phyloP scores from a whole-genome alignment of 2,113 vertebrate genomes.

The Zosterops hypoxanthus region DNA sequence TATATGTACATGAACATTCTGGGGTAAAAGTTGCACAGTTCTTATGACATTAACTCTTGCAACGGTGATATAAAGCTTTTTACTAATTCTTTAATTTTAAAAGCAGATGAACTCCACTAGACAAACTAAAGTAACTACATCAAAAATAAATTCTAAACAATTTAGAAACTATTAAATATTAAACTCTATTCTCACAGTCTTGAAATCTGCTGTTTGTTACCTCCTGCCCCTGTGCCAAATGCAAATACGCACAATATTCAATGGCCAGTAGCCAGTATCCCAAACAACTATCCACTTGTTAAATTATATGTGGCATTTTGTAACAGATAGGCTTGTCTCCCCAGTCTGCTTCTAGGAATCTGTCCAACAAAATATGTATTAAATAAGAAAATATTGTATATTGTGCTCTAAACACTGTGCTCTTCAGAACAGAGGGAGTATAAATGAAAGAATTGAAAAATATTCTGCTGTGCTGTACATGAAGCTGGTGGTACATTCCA shows the following conservation, averaged over 20 bases:
- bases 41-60: background rate
- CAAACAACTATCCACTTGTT: constrained; percentile 37
- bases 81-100: background rate
- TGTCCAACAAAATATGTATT: constrained; percentile 19
- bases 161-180: background rate
- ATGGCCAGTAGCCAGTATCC: background rate
- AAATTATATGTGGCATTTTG: constrained; percentile 30
- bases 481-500: background rate
- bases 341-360: background rate
- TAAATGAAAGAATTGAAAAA: background rate
- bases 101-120: background rate
- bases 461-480: background rate
- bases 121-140: background rate
- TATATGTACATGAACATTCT: background rate
- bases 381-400: constrained; percentile 58
- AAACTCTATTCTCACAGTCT: background rate
- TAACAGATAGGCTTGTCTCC: constrained; percentile 7
- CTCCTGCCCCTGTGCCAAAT: constrained; percentile 1
- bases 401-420: constrained; percentile 1
- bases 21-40: background rate
- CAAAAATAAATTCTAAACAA: background rate
- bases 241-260: background rate
- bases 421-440: background rate
- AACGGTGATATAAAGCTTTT: background rate
- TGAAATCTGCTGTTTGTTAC: background rate